Conservation (phyloP, 2,888 invertebrate genomes). For the Lepidochrysops patricia region DNA sequence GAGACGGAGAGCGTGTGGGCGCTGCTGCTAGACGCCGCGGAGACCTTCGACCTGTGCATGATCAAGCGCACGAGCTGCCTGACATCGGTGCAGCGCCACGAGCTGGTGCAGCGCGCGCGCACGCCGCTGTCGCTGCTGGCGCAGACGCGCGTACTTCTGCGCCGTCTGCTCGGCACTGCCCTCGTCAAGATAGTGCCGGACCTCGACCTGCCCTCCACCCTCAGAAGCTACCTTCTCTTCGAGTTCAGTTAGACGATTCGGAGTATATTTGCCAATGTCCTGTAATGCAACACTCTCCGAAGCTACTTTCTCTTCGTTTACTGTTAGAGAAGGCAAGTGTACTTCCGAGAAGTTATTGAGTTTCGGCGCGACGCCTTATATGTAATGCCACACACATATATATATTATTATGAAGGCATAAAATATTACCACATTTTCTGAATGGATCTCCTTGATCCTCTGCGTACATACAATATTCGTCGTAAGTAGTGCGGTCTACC, state of each 20-base stretch:
- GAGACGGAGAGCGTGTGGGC: conserved; percentile 74
- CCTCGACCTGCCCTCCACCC: conserved; percentile 77
- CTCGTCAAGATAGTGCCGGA: conserved; percentile 71
- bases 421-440: too few relatives aligned
- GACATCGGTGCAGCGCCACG: conserved; percentile 77
- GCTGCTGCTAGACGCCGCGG: conserved; percentile 81
- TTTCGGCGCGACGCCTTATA: too few relatives aligned
- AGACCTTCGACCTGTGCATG: conserved; percentile 86
- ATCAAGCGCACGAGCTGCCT: conserved; percentile 81
- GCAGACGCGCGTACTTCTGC: conserved; percentile 76
- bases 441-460: too few relatives aligned
- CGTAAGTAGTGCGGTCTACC: too few relatives aligned
- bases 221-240: conserved; percentile 80
- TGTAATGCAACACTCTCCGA: conserved; percentile 13
- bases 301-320: too few relatives aligned
- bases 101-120: conserved; percentile 76
- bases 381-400: too few relatives aligned
- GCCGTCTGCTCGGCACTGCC: conserved; percentile 73
- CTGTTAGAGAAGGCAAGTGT: too few relatives aligned
- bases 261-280: conserved; percentile 30
- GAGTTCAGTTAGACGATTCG: conserved; percentile 70
- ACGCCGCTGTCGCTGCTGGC: conserved; percentile 59
- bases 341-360: too few relatives aligned
- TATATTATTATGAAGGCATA: too few relatives aligned
- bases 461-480: too few relatives aligned